phyloP scores from a whole-genome alignment of 2,113 vertebrate genomes.

The Turnix velox region DNA sequence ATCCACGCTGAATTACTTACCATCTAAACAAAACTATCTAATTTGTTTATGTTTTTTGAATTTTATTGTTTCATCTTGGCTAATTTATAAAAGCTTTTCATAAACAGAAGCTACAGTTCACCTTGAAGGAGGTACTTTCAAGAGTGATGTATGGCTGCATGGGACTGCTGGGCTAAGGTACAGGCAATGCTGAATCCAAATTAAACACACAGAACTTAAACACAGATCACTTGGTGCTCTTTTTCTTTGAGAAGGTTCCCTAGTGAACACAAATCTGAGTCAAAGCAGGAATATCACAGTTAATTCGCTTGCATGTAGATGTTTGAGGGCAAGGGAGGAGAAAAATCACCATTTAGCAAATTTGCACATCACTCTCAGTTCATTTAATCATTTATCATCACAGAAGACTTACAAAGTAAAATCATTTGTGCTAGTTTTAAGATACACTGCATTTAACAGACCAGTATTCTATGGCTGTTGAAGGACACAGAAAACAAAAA shows the following conservation, averaged over 20 bases:
- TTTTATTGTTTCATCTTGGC: background rate
- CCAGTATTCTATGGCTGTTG: background rate
- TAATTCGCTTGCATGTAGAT: background rate
- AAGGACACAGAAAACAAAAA: background rate
- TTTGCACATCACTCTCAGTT: background rate
- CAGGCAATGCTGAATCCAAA: background rate
- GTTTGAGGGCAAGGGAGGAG: background rate
- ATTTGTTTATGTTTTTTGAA: background rate
- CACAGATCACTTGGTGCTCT: background rate
- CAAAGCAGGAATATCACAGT: background rate
- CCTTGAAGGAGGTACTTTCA: background rate
- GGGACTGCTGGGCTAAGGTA: background rate
- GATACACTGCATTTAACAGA: background rate
- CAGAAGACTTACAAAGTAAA: background rate
- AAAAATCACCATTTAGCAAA: background rate
- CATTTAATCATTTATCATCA: background rate
- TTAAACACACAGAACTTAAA: background rate
- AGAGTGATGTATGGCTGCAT: background rate
- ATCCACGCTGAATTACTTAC: constrained; percentile 18
- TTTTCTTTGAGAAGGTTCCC: background rate
- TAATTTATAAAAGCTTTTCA: background rate
- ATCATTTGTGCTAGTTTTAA: background rate
- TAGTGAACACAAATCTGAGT: background rate
- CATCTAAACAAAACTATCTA: background rate
- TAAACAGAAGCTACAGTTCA: constrained; percentile 1